Evolutionary conservation across 2,888 invertebrate species (phyloP).

Genomic region (Agonopterix subpropinquella): DNA sequence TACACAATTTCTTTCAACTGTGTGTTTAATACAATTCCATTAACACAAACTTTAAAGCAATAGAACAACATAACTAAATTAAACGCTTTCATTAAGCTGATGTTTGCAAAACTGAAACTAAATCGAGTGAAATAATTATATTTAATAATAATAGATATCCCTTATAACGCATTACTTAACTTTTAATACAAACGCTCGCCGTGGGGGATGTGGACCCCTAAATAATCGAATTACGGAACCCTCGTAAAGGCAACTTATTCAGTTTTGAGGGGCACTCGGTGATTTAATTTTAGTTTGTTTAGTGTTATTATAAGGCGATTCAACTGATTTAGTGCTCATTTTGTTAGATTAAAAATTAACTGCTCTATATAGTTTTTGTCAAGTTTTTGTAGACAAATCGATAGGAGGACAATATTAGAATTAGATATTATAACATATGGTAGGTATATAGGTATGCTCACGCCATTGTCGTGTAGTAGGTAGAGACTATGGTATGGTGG

Average conservation of each 20-base stretch:
- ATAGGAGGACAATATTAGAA: too few species aligned
- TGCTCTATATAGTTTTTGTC: too few species aligned
- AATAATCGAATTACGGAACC: conserved; percentile 44
- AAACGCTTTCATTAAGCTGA: conserved; percentile 33
- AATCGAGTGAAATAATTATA: conserved; percentile 53
- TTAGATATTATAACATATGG: too few species aligned
- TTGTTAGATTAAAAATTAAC: conserved; percentile 19
- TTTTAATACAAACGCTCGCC: conserved; percentile 4
- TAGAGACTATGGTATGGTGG: too few species aligned
- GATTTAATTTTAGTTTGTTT: conserved; percentile 45
- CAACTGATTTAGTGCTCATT: conserved; percentile 28
- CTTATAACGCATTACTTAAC: conserved; percentile 3
- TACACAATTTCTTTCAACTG: too few species aligned
- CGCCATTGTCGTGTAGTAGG: too few species aligned
- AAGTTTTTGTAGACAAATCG: too few species aligned
- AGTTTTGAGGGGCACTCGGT: conserved; percentile 21
- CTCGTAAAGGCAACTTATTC: conserved; percentile 14
- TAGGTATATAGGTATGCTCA: too few species aligned
- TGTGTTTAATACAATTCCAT: too few species aligned
- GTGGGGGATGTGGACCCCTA: conserved; percentile 26
- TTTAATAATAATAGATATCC: conserved; percentile 34
- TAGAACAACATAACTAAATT: conserved; percentile 9
- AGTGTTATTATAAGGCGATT: conserved; percentile 23
- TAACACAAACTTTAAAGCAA: too few species aligned
- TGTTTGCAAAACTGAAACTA: conserved; percentile 48